Evolutionary conservation across 2,888 invertebrate species (phyloP), one percentile per base, ranked within the genome.

Genomic region (Rhimphoctona megacephalus): DNA sequence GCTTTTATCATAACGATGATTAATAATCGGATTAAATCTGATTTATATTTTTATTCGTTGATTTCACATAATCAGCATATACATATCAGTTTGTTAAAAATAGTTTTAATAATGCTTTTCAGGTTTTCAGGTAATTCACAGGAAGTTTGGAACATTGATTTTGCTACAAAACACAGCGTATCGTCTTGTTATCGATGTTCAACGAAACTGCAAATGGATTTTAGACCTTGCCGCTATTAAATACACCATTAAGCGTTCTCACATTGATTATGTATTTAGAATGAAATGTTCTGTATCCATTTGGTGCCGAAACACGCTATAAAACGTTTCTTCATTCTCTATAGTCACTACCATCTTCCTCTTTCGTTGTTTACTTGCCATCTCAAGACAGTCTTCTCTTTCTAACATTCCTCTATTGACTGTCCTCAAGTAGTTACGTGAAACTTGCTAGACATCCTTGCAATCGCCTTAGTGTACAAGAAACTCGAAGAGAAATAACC

Each of bases 361-460:
- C 54, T 54, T 25, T 22, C 61, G 5, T 64, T 77, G 66, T 66
- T 77, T 77, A 49, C 77, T 66, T 49, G n/a, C 77, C 49, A 66
- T 77, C 66, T n/a, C 66, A n/a, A 49, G 19, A 80, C 49, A 39
- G 70, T 54, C 36, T 30, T 78, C 66, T n/a, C 36, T 22, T 30
- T 61, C 30, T 46, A 80, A 79, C 80, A 43, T 83, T 76, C 30
- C 81, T 67, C 84, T 85, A 88, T 85, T 89, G 88, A 89, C 90
- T 88, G 80, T 81, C 87, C 85, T 81, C 78, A 85, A 90, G 89
- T 88, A 84, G 78, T 81, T 72, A 86, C 78, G 81, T 66, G 78
- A 82, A 85, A 85, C 73, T 82, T 78, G 73, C 81, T 67, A 79
- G 69, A 61, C 39, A 82, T 67, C 80, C 30, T 69, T 76, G 70